Evolutionary conservation across 2,113 vertebrate genomes (phyloP).

Genomic region (Pterophyllum scalare): DNA sequence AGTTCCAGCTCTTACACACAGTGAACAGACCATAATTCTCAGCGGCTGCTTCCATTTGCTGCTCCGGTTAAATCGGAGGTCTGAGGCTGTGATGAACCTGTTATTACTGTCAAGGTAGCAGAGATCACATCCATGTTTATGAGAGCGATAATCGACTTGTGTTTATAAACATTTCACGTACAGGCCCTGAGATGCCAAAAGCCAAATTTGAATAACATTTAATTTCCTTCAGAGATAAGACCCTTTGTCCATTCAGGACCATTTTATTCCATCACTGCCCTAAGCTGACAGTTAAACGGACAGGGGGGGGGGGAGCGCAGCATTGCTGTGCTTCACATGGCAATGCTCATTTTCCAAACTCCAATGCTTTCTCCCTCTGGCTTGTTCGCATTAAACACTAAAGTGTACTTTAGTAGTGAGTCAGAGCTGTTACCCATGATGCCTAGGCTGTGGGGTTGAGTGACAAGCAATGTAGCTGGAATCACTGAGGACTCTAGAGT

Average conservation of each 20-base stretch:
- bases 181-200: conserved; percentile 27
- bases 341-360: conserved; percentile 49
- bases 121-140: conserved; percentile 26
- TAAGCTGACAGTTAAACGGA: conserved; percentile 54
- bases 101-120: conserved; percentile 37
- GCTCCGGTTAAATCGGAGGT: conserved; percentile 25
- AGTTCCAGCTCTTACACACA: conserved; percentile 32
- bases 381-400: conserved; percentile 28
- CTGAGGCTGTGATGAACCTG: conserved; percentile 17
- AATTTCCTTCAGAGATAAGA: conserved; percentile 73
- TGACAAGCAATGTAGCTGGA: conserved; percentile 36
- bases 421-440: conserved; percentile 50
- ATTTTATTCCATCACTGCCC: conserved; percentile 56
- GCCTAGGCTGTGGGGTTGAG: conserved; percentile 30
- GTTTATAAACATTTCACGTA: conserved; percentile 67
- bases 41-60: conserved; percentile 1
- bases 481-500: conserved; percentile 19
- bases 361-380: neutral
- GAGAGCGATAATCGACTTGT: conserved; percentile 17
- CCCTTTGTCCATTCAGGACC: conserved; percentile 63
- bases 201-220: conserved; percentile 64
- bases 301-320: conserved; percentile 29
- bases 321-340: conserved; percentile 53
- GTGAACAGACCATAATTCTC: conserved; percentile 20
- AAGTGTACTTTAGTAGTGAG: conserved; percentile 49